Evolutionary conservation across 2,113 vertebrate species (phyloP).

Genomic region (Nibea albiflora): DNA sequence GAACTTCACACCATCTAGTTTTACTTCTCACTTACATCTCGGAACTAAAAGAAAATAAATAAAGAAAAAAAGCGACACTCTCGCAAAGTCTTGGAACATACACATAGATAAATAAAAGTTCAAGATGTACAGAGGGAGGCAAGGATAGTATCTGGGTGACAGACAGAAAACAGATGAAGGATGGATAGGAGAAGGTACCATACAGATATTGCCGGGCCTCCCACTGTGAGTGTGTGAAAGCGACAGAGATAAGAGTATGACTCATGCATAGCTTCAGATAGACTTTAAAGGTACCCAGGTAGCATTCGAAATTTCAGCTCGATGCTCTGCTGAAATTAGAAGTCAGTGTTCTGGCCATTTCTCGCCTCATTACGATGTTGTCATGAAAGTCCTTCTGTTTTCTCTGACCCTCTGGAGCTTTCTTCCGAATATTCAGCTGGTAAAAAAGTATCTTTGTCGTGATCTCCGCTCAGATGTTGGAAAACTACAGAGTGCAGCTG

Average conservation of each 20-base stretch:
- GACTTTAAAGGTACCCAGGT: background rate
- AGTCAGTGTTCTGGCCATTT: background rate
- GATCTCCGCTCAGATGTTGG: slow-evolving; percentile 2
- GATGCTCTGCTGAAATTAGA: slow-evolving; percentile 21
- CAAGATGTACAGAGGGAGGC: background rate
- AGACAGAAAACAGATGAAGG: slow-evolving; percentile 18
- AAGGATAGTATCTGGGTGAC: background rate
- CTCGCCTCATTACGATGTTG: slow-evolving; percentile 22
- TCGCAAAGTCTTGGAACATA: background rate
- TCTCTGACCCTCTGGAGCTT: background rate
- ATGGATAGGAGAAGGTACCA: slow-evolving; percentile 45
- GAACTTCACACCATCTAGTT: slow-evolving; percentile 15
- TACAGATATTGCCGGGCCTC: slow-evolving; percentile 46
- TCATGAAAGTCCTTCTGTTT: background rate
- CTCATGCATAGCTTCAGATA: slow-evolving; percentile 41
- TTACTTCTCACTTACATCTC: background rate
- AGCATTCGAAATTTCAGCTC: background rate
- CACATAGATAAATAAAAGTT: background rate
- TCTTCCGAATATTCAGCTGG: background rate
- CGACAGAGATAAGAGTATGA: slow-evolving; percentile 33
- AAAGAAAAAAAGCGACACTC: background rate
- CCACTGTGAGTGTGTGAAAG: slow-evolving; percentile 34
- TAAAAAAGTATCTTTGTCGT: background rate
- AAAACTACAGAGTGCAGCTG: background rate
- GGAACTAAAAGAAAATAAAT: background rate